Evolutionary conservation across 2,888 invertebrate species (phyloP).

Genomic region (Morpho achilles): DNA sequence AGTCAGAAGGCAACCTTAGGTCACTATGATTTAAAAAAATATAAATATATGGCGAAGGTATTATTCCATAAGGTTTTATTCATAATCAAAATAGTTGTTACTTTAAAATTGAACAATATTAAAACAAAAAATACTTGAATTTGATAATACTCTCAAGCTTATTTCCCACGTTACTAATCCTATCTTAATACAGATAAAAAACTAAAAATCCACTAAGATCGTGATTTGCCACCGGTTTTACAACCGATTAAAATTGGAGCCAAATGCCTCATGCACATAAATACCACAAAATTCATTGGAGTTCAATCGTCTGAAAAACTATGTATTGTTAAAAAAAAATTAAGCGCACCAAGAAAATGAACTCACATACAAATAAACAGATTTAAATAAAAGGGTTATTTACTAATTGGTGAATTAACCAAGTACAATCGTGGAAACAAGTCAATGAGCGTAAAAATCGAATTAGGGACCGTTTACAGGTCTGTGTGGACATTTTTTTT

Average conservation of each 20-base stretch:
- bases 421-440: conserved; percentile 63
- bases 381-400: conserved; percentile 58
- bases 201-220: neutral
- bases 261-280: neutral
- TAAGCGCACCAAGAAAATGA: conserved; percentile 58
- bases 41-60: too few relatives aligned
- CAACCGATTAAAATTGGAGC: neutral
- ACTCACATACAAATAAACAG: conserved; percentile 58
- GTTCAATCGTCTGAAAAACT: conserved; percentile 46
- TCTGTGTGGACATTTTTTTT: conserved; percentile 43
- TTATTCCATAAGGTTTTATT: too few relatives aligned
- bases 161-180: neutral
- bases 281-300: conserved; percentile 39
- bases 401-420: conserved; percentile 64
- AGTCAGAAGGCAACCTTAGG: too few relatives aligned
- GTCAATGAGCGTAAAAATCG: conserved; percentile 72
- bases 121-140: too few relatives aligned
- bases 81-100: too few relatives aligned
- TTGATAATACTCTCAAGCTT: too few relatives aligned
- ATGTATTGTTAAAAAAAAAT: conserved; percentile 56
- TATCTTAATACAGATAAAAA: conserved; percentile 7
- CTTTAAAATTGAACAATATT: too few relatives aligned
- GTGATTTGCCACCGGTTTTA: conserved; percentile 12
- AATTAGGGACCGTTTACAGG: conserved; percentile 72
- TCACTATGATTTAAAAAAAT: too few relatives aligned